Evolutionary conservation across 2,888 invertebrate genomes (phyloP).

Genomic region (Oegoconia quadripuncta): DNA sequence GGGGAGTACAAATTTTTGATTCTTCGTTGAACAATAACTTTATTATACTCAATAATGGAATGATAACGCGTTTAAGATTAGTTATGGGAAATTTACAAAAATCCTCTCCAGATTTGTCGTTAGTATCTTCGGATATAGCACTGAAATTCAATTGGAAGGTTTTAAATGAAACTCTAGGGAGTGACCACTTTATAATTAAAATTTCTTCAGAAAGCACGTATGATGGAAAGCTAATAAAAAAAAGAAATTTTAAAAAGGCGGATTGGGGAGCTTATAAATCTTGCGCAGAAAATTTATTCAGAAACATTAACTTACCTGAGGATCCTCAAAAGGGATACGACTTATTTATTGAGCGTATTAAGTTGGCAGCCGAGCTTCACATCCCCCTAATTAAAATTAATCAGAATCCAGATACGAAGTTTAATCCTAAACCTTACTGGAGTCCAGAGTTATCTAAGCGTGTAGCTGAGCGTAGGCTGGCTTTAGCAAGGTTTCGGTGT

Average conservation of each 20-base stretch:
- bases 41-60: no score
- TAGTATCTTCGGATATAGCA: no score
- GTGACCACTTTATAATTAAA: slow-evolving; percentile 20
- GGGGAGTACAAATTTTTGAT: slow-evolving; percentile 24
- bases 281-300: not conserved
- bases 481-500: no score
- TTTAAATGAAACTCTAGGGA: slow-evolving; percentile 20
- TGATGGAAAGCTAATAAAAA: slow-evolving; percentile 19
- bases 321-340: slow-evolving; percentile 15
- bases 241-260: no score
- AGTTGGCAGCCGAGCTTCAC: slow-evolving; percentile 12
- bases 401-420: slow-evolving; percentile 15
- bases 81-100: slow-evolving; percentile 19
- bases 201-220: not conserved
- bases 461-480: no score
- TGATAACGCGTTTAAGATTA: slow-evolving; percentile 20
- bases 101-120: slow-evolving; percentile 23
- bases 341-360: slow-evolving; percentile 8
- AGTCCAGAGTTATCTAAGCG: no score
- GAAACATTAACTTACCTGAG: slow-evolving; percentile 1
- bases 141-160: slow-evolving; percentile 18
- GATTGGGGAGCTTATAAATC: slow-evolving; percentile 14
- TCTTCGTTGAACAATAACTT: slow-evolving; percentile 15
- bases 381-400: slow-evolving; percentile 19
- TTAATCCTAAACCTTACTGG: slow-evolving; percentile 23